Base-by-base conservation (phyloP, 2,797 vertebrate species). In the Diplodus sargus region DNA sequence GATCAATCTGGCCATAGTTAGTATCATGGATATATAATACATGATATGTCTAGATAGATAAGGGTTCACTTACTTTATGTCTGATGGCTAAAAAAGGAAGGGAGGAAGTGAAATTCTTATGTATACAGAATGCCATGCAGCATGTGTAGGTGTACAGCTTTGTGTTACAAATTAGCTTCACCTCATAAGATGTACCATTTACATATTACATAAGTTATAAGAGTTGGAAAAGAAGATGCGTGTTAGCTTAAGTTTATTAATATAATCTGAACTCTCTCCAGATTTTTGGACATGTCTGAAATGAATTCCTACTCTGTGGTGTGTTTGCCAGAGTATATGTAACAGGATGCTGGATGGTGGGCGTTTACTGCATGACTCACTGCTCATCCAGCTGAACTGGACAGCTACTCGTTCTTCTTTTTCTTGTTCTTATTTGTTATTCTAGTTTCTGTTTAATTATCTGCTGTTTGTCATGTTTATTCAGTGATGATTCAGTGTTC, bases 361-460 rank as follows among this genome's bases (percentile, higher is more conserved):
- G 80, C 70, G 74, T 81, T 72, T 53, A 58, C 54, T 39, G 45
- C 22, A 25, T 87, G 86, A 85, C 60, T 85, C 82, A 85, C 30
- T 47, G 42, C 72, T 87, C 79, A 82, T 82, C 54, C n/a, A 62
- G 58, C 67, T 6, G 15, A 74, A 70, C 53, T 65, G 76, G 76
- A 77, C 66, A 60, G 45, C 59, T 54, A 22, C 56, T 66, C 65
- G 4, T 18, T 15, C 28, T 53, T 49, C 47, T 81, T 47, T 48
- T 66, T 74, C 30, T 30, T 56, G 65, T 51, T 28, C 11, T 20
- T 49, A 10, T 52, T 78, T 81, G 34, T 65, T 62, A 42, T 73
- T 73, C 23, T 42, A 63, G 34, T 60, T 66, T 3, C 9, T 22
- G 25, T 67, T 79, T 78, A 23, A 75, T 75, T 62, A 67, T 75